phyloP scores from a whole-genome alignment of 2,797 vertebrate genomes.

The Pangasius djambal region DNA sequence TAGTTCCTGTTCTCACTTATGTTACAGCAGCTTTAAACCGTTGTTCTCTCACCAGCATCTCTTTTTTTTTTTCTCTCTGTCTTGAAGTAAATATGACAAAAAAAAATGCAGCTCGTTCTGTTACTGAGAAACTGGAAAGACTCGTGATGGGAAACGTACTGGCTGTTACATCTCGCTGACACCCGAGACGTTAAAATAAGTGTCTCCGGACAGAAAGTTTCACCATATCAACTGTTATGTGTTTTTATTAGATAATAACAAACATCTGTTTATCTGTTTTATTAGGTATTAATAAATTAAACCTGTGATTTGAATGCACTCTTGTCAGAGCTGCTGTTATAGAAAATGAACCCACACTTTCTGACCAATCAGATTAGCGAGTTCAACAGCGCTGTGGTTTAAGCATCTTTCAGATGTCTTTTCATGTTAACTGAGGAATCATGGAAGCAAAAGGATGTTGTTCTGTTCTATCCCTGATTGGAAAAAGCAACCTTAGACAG shows the following conservation, averaged over 20 bases:
- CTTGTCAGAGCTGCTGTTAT: neutral
- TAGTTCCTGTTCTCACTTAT: neutral
- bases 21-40: neutral
- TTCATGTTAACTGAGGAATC: neutral
- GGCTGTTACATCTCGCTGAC: neutral
- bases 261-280: neutral
- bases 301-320: no score
- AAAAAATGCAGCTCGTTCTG: neutral
- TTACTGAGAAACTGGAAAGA: conserved; percentile 10
- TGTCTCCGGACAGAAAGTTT: neutral
- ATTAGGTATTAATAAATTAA: neutral
- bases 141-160: neutral
- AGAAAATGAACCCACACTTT: neutral
- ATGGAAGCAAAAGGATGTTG: neutral
- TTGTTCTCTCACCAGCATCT: neutral
- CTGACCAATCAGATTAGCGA: neutral
- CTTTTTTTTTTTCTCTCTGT: no score
- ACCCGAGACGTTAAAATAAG: neutral
- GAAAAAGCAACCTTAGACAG: neutral
- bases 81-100: neutral
- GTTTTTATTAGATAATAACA: neutral
- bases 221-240: neutral
- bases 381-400: no score
- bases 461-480: neutral
- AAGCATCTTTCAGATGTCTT: neutral